Evolutionary conservation across 1,140 invertebrate species (phyloP), one percentile per base, ranked within the genome.

Genomic region (Megathymus violae): DNA sequence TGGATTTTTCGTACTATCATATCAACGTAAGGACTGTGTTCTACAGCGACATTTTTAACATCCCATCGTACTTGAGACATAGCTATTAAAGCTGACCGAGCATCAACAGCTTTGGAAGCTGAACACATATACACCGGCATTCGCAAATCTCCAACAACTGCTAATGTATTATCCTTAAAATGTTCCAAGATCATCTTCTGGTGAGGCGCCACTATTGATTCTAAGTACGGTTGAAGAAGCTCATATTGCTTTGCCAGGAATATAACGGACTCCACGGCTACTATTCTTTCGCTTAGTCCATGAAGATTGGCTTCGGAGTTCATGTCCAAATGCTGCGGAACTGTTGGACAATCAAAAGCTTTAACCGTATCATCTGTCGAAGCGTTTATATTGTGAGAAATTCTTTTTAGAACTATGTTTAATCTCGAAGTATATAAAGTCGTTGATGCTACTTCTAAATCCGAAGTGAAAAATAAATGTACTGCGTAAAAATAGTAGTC

Each of bases 21-120:
- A 78, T 97, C 96, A 13, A 97, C 95, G 87, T 99, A 99, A 7
- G 92, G 88, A 80, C 96, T 99, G 82, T 99, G 98, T 74, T 99
- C 97, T 15, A 97, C 98, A 92, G 97, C 98, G 0, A 99, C 97
- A 78, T 98, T 97, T 82, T 95, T 96, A 0, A 99, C 94, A 84
- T 99, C 98, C 98, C 98, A 99, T 85, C 97, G 96, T 1, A 99
- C 97, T 91, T 95, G 96, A 3, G 94, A 94, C 95, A 99, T 99
- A n/a, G 94, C 92, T 44, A 94, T 92, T 5, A 99, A 89, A 48
- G 98, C 94, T 31, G 94, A 92, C 40, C 95, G 93, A 22, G 96
- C 94, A 82, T 98, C 95, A n/a, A 99, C 94, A 5, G 94, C 92
- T 75, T 94, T 94, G 0, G 94, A 94, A 0, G 95, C 94, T 0